Conservation (phyloP, 30 jellyfish, hydroid and myxozoan genomes). For the Kudoa iwatai region DNA sequence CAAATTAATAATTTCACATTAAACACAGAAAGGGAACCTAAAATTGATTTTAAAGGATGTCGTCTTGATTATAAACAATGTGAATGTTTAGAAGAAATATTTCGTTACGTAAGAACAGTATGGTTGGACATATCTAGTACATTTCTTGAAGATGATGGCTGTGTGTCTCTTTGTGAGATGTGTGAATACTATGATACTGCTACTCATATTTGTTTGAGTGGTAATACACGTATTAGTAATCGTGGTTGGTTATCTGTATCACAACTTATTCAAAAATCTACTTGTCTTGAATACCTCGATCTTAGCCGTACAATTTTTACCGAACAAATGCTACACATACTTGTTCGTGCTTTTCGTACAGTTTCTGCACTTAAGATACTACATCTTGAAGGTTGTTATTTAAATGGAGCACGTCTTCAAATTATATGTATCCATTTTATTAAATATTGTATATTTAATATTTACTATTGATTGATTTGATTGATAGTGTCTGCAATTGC, state of each 20-base stretch:
- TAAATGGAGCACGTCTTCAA: conserved; percentile 36
- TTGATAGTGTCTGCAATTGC: too few relatives aligned
- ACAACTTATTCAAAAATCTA: conserved; percentile 38
- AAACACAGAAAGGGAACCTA: too few relatives aligned
- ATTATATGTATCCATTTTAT: conserved; percentile 35
- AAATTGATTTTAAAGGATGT: too few relatives aligned
- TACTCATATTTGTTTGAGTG: conserved; percentile 15
- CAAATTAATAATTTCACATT: too few relatives aligned
- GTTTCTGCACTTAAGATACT: conserved; percentile 16
- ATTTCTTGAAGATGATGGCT: conserved; percentile 56
- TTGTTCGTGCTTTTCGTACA: conserved; percentile 57
- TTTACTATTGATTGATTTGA: too few relatives aligned
- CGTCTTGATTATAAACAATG: conserved; percentile 27
- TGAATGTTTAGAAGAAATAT: conserved; percentile 39
- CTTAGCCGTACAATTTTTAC: conserved; percentile 46
- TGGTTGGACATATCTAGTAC: conserved; percentile 34
- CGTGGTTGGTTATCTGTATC: conserved; percentile 81
- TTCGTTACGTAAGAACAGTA: conserved; percentile 22
- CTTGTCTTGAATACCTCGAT: conserved; percentile 21
- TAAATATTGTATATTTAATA: too few relatives aligned
- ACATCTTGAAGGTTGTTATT: conserved; percentile 47
- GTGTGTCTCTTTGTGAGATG: conserved; percentile 26
- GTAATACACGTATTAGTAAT: conserved; percentile 49
- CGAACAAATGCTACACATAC: conserved; percentile 49
- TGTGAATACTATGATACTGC: conserved; percentile 61